phyloP scores from a whole-genome alignment of 35 echinoderm and acorn worm genomes.

The Amphiura filiformis region DNA sequence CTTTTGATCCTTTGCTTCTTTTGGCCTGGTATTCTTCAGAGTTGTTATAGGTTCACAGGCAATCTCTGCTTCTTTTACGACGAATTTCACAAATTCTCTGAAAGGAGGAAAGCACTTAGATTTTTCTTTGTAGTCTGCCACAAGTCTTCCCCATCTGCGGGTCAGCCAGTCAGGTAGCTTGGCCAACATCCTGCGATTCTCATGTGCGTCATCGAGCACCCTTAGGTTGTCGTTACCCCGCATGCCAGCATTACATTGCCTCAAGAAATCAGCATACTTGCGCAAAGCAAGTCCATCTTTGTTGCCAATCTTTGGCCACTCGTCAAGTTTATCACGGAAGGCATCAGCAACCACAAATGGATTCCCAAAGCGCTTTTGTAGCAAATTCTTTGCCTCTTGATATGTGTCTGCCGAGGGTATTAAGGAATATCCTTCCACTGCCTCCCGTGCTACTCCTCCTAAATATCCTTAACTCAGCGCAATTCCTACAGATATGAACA shows the following conservation, averaged over 20 bases:
- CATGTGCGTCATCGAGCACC: slow-evolving; percentile 52
- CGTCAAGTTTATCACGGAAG: slow-evolving; percentile 59
- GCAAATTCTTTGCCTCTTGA: slow-evolving; percentile 39
- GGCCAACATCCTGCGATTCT: slow-evolving; percentile 56
- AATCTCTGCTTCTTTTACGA: slow-evolving; percentile 49
- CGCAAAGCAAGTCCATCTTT: slow-evolving; percentile 45
- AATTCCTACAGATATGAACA: background rate
- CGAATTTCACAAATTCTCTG: slow-evolving; percentile 44
- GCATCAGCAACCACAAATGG: slow-evolving; percentile 48
- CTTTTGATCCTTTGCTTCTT: background rate
- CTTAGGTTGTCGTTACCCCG: background rate
- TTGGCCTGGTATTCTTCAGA: background rate
- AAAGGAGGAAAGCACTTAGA: slow-evolving; percentile 40
- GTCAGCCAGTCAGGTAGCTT: slow-evolving; percentile 69
- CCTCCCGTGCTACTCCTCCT: slow-evolving; percentile 41
- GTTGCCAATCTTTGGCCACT: slow-evolving; percentile 51
- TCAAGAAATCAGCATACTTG: slow-evolving; percentile 50
- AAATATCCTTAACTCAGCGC: slow-evolving; percentile 59
- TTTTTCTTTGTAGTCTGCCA: slow-evolving; percentile 24
- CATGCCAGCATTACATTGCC: slow-evolving; percentile 44
- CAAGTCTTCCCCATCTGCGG: slow-evolving; percentile 36
- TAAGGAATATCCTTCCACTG: slow-evolving; percentile 55
- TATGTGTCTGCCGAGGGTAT: slow-evolving; percentile 46
- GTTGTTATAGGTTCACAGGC: slow-evolving; percentile 38
- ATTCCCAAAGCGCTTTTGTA: slow-evolving; percentile 63